A percentile compares a stretch with the other conserved stretches of the same genome.
phyloP scores from a whole-genome alignment of 2,113 vertebrate species.

The Hippocampus abdominalis region DNA sequence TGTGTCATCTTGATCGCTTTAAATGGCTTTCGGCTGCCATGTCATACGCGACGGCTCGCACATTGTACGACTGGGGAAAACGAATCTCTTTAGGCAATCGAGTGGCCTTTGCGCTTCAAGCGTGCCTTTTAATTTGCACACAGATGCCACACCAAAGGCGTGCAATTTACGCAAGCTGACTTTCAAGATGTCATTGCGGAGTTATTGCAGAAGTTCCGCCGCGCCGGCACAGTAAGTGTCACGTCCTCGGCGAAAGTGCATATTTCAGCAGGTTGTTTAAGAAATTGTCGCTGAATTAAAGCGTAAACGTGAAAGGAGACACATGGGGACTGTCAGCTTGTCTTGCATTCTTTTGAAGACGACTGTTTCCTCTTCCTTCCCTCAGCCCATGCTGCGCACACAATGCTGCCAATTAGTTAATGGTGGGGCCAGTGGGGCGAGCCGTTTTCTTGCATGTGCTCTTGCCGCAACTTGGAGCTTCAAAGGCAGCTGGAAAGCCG shows the following conservation, averaged over 20 bases:
- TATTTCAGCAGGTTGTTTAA: neutral
- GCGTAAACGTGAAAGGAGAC: constrained; percentile 26
- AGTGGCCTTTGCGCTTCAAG: constrained; percentile 12
- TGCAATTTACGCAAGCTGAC: neutral
- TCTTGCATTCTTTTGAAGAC: constrained; percentile 36
- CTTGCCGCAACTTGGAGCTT: constrained; percentile 22
- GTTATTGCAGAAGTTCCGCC: neutral
- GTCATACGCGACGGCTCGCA: constrained; percentile 35
- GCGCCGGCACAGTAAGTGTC: neutral
- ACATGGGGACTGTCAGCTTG: constrained; percentile 33
- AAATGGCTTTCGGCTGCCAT: constrained; percentile 43
- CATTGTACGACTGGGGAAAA: neutral
- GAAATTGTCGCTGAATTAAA: constrained; percentile 24
- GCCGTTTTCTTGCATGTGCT: constrained; percentile 38
- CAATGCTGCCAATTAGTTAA: constrained; percentile 63
- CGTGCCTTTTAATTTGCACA: constrained; percentile 20
- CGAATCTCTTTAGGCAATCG: constrained; percentile 38
- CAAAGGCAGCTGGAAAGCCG: constrained; percentile 18
- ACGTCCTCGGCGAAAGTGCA: constrained; percentile 32
- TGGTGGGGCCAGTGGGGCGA: constrained; percentile 30
- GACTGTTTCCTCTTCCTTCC: constrained; percentile 8
- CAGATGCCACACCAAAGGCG: neutral
- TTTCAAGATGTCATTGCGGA: neutral
- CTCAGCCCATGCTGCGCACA: constrained; percentile 8
- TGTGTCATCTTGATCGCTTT: constrained; percentile 22